Evolutionary conservation across 2,888 invertebrate species (phyloP), one percentile per base, ranked within the genome.

Genomic region (Carterocephalus palaemon): DNA sequence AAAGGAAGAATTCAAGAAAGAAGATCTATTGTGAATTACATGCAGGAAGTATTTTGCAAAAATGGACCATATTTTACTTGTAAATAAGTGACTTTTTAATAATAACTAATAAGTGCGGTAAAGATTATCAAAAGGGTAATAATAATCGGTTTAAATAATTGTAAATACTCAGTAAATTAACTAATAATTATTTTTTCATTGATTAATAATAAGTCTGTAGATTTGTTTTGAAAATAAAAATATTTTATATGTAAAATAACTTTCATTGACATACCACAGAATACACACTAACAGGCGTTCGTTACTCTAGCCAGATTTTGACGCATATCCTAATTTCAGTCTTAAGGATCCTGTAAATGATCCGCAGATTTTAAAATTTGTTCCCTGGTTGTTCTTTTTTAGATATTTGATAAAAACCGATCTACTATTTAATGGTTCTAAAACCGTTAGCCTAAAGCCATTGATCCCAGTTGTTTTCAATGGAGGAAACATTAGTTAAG

Each of bases 1-100:
- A 47, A 45, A 37, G 32, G 54, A 57, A 59, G 54, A 54, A 33
- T 34, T 49, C 19, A 47, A 41, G 40, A 46, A 45, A 38, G 40
- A 43, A 48, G 45, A 48, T 19, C 36, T 26, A 34, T 23, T 28
- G 31, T 26, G 9, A 7, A 20, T 26, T 10, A n/a, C 17, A 23
- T 26, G 32, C 16, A 8, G 26, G 33, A 39, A 33, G 19, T 46
- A n/a, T 26, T 28, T 26, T 8, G 37, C 37, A 29, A 46, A 28
- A 16, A 28, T 26, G 26, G 39, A 46, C 38, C 13, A 38, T 9
- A 8, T 31, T 36, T 16, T 36, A 37, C 29, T n/a, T 47, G 42
- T 39, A 36, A 22, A 13, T 46, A 19, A 23, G 29, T 22, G 46
- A 40, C 46, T 34, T 49, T 41, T 28, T 13, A 45, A 45, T 17